Evolutionary conservation across 2,113 vertebrate species (phyloP).

Genomic region (Penelope pileata): DNA sequence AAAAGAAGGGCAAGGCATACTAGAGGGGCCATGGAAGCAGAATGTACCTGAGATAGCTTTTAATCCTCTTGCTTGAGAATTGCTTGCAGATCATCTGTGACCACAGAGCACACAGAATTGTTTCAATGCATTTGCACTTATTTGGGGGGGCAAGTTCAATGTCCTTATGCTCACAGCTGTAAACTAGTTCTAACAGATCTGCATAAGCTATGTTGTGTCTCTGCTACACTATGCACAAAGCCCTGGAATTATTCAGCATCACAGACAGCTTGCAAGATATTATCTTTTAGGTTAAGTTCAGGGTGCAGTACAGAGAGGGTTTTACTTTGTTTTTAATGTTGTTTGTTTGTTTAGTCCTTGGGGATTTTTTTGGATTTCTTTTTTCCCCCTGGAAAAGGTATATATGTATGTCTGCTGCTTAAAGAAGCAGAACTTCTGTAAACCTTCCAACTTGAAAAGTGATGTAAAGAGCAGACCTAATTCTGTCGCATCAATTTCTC

Average conservation of each 20-base stretch:
- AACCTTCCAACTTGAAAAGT: not conserved
- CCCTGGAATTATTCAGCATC: not conserved
- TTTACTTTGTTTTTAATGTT: not conserved
- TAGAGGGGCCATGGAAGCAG: not conserved
- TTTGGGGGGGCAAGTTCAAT: not conserved
- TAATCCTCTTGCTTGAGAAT: not conserved
- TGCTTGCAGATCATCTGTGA: not conserved
- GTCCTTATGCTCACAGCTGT: not conserved
- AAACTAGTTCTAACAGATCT: not conserved
- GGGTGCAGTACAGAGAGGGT: not conserved
- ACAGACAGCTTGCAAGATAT: not conserved
- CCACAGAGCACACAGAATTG: not conserved
- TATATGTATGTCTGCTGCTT: not conserved
- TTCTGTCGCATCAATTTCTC: not conserved
- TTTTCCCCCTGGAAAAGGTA: not conserved
- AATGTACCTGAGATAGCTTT: not conserved
- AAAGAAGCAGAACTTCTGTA: not conserved
- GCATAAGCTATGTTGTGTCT: not conserved
- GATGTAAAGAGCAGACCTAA: not conserved
- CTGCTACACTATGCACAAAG: not conserved
- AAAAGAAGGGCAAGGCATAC: not conserved
- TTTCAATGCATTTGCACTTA: not conserved
- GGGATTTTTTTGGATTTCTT: not conserved
- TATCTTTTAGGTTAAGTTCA: not conserved
- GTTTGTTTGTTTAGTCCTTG: not conserved